These are phyloP conservation scores for Poecilus cupreus DNA, from an alignment of 2,888 invertebrate species.

Conservation along the genomic window DNA sequence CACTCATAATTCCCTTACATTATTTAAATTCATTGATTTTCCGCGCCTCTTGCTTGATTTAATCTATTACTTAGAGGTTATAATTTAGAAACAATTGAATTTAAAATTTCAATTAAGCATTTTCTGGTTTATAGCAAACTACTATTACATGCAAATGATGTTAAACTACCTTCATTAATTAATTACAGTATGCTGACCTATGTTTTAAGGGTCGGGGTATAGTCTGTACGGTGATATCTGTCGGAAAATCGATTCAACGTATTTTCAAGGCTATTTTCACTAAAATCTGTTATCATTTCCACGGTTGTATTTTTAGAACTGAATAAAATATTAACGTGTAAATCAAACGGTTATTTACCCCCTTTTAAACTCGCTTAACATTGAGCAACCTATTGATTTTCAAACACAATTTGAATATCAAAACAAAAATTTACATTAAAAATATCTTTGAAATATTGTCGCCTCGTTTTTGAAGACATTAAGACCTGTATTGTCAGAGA, in stretches of 20 bases:
- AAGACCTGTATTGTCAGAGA: no score
- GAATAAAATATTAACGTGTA: conserved; percentile 9
- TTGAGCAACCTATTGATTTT: conserved; percentile 1
- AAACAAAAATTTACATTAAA: conserved; percentile 31
- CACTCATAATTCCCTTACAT: not conserved
- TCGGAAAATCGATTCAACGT: not conserved
- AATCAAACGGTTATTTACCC: conserved; percentile 3
- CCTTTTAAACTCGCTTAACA: not conserved
- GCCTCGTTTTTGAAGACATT: no score
- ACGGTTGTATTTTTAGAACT: not conserved
- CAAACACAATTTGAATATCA: conserved; percentile 22
- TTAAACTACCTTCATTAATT: conserved; percentile 16
- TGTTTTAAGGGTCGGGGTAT: not conserved
- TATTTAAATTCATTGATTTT: not conserved
- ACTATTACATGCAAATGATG: conserved; percentile 14
- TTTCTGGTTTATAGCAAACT: not conserved
- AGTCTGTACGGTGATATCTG: not conserved
- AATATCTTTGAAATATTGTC: no score
- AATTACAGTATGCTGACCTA: conserved; percentile 2
- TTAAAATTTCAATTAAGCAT: conserved; percentile 19
- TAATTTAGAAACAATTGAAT: not conserved
- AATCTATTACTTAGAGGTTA: not conserved
- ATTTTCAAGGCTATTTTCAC: conserved; percentile 7
- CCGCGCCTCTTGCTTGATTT: not conserved
- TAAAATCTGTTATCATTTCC: not conserved